Conservation (phyloP, 2,797 vertebrate species). For the Xenentodon cancila region DNA sequence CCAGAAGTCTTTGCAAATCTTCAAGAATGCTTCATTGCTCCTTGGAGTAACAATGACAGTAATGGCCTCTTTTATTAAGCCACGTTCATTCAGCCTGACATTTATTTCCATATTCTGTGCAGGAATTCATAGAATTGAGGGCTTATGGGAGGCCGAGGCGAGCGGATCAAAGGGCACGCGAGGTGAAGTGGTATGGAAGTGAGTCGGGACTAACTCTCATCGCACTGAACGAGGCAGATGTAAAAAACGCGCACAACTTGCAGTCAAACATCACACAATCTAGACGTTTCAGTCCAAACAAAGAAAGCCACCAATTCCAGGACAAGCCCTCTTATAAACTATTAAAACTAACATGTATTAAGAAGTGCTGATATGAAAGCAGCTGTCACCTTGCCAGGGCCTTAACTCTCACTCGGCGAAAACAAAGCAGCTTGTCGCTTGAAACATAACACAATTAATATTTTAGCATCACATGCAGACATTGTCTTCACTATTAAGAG, state of each 20-base stretch:
- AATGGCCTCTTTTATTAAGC: constrained; percentile 32
- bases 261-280: not conserved
- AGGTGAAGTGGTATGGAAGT: constrained; percentile 11
- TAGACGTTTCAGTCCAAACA: constrained; percentile 53
- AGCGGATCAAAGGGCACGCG: constrained; percentile 51
- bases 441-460: constrained; percentile 56
- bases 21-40: constrained; percentile 4
- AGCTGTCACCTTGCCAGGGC: constrained; percentile 37
- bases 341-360: constrained; percentile 62
- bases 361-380: constrained; percentile 43
- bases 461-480: constrained; percentile 40
- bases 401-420: constrained; percentile 39
- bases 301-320: constrained; percentile 19
- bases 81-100: constrained; percentile 16
- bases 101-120: constrained; percentile 35
- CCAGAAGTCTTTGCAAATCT: constrained; percentile 15
- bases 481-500: constrained; percentile 13
- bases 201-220: not conserved
- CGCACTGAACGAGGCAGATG: too few species aligned
- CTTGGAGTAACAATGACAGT: constrained; percentile 19
- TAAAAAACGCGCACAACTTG: too few species aligned
- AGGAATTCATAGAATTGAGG: constrained; percentile 23
- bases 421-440: constrained; percentile 61
- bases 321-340: constrained; percentile 67
- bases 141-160: constrained; percentile 43